Evolutionary conservation across 2,888 invertebrate genomes (phyloP).

Genomic region (Colletes collaris): DNA sequence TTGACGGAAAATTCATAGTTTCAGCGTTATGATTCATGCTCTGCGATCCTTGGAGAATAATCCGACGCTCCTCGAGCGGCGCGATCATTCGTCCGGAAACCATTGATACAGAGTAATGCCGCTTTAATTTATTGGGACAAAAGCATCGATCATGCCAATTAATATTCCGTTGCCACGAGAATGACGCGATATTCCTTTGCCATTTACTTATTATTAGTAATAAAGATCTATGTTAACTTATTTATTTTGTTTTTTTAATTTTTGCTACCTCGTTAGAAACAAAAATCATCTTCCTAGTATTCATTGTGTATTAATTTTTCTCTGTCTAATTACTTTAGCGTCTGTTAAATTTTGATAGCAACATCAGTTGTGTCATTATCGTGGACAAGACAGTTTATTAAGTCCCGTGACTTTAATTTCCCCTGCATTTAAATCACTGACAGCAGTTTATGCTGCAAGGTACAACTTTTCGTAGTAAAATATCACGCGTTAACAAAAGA

Average conservation of each 20-base stretch:
- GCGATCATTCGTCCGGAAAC: constrained; percentile 35
- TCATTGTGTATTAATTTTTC: no score
- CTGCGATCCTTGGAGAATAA: constrained; percentile 23
- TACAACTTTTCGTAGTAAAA: no score
- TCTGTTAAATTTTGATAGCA: background rate
- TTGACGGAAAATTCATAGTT: constrained; percentile 51
- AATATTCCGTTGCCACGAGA: constrained; percentile 26
- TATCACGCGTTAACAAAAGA: no score
- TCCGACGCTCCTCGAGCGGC: constrained; percentile 16
- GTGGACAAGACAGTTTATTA: background rate
- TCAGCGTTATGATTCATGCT: constrained; percentile 39
- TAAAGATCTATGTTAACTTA: no score
- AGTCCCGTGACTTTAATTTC: background rate
- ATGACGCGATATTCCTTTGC: background rate
- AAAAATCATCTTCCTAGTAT: no score
- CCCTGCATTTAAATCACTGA: background rate
- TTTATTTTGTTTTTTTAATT: no score
- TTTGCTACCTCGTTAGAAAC: no score
- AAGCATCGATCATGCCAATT: constrained; percentile 35
- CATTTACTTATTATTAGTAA: background rate
- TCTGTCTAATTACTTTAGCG: background rate
- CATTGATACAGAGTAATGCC: constrained; percentile 37
- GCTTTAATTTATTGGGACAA: constrained; percentile 29
- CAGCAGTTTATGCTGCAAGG: background rate
- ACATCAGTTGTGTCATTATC: background rate